Conservation (phyloP, 2,888 invertebrate genomes). For the Calameuta filiformis region DNA sequence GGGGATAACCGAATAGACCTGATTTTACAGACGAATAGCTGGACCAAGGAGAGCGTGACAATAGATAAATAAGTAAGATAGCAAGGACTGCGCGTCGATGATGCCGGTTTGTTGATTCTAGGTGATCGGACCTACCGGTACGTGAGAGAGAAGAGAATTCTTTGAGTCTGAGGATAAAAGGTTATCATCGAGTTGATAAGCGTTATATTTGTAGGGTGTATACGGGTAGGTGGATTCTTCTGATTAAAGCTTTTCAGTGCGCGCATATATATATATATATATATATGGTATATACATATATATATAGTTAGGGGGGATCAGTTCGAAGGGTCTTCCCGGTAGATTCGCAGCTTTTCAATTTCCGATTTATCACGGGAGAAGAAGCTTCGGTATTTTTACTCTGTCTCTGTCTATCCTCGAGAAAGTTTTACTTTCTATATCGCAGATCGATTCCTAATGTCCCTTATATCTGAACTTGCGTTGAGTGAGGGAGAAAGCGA, state of each 20-base stretch:
- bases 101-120: background rate
- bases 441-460: background rate
- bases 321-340: background rate
- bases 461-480: background rate
- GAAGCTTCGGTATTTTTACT: background rate
- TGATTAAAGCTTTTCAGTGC: background rate
- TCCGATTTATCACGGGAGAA: background rate
- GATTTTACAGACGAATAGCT: conserved; percentile 15
- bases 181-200: background rate
- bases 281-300: no score
- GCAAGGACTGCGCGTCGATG: background rate
- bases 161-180: background rate
- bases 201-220: background rate
- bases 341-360: background rate
- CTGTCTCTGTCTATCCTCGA: background rate
- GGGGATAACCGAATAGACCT: background rate
- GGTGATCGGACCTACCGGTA: background rate
- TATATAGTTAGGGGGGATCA: background rate
- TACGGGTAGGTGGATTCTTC: background rate
- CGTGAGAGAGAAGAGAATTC: background rate
- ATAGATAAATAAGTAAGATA: background rate
- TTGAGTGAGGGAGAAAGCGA: background rate
- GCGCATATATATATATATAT: no score
- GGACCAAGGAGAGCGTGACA: background rate
- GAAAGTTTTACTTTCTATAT: background rate